Percentiles rank a stretch among this genome's conserved stretches.
Evolutionary conservation across 2,797 vertebrate genomes (phyloP).

Genomic region (Cuculus canorus): DNA sequence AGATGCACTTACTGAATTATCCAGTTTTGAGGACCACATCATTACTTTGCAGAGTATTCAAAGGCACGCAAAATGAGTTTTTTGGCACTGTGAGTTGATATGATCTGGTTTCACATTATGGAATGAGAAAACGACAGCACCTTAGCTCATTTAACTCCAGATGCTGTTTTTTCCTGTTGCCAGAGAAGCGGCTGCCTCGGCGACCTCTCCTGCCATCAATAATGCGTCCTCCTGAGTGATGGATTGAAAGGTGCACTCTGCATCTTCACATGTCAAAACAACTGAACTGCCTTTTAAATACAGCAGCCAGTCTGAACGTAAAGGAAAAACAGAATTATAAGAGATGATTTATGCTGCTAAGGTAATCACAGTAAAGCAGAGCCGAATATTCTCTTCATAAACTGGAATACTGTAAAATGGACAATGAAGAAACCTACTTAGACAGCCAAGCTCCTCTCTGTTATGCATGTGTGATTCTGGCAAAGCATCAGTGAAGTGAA

Average conservation of each 20-base stretch:
- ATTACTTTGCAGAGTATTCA: not conserved
- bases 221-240: not conserved
- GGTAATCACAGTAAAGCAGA: not conserved
- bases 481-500: not conserved
- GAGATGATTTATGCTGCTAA: not conserved
- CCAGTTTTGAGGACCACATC: not conserved
- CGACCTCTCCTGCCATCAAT: not conserved
- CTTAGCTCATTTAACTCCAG: not conserved
- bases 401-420: not conserved
- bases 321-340: conserved; percentile 1
- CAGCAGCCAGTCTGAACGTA: not conserved
- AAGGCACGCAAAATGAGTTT: not conserved
- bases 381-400: not conserved
- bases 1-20: not conserved
- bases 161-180: conserved; percentile 1
- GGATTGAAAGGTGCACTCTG: not conserved
- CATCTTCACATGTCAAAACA: not conserved
- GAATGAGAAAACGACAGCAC: not conserved
- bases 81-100: not conserved
- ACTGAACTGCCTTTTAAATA: not conserved
- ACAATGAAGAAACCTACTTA: not conserved
- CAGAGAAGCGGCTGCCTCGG: not conserved
- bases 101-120: not conserved
- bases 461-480: not conserved
- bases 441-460: not conserved